Percentiles rank a stretch among this genome's conserved stretches.
Conservation (phyloP, 2,797 vertebrate species). For the Helarctos malayanus region DNA sequence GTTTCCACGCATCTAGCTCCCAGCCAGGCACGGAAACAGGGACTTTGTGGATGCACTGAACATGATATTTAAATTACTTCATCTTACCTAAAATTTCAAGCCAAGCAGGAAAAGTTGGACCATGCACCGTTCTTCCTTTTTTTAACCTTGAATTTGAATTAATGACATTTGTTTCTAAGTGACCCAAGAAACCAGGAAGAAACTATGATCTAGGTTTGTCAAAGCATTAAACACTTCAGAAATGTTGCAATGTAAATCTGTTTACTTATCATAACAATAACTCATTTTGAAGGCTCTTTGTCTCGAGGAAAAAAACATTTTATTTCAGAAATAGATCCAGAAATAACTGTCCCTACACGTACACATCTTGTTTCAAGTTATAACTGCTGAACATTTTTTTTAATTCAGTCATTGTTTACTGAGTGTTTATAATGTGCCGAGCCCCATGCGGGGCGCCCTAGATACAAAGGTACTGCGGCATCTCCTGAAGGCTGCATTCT, state of each 20-base stretch:
- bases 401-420: background rate
- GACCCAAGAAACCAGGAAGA: conserved; percentile 5
- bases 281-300: conserved; percentile 26
- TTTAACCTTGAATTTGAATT: conserved; percentile 75
- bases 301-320: conserved; percentile 47
- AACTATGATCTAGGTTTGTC: conserved; percentile 70
- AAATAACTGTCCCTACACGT: background rate
- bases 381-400: background rate
- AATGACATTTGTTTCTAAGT: conserved; percentile 66
- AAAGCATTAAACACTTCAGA: conserved; percentile 76
- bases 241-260: conserved; percentile 36
- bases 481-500: background rate
- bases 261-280: background rate
- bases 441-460: background rate
- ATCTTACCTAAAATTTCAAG: conserved; percentile 53
- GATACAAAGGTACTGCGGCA: background rate
- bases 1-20: background rate
- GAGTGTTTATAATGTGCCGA: background rate
- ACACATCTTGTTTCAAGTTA: background rate
- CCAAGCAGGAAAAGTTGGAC: background rate
- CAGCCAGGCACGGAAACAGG: background rate
- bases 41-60: background rate
- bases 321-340: conserved; percentile 2
- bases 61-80: conserved; percentile 39
- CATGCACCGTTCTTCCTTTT: background rate